Conservation (phyloP, 2,797 vertebrate species). For the Coregonus sp. region DNA sequence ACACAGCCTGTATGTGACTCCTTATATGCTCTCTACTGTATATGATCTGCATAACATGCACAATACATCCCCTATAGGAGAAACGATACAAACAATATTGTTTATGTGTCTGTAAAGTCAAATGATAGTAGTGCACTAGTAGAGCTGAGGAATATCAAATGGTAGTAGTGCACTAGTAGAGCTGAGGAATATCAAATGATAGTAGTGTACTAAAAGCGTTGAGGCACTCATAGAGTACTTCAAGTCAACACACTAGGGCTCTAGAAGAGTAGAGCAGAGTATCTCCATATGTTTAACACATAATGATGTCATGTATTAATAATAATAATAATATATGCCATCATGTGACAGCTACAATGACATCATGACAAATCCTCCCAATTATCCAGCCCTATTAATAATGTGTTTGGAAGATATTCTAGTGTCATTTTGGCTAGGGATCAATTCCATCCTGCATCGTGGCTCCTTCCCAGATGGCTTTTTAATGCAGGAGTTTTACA, state of each 20-base stretch:
- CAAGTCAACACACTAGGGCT: constrained; percentile 31
- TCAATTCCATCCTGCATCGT: constrained; percentile 24
- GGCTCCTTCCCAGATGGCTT: constrained; percentile 32
- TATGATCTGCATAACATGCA: constrained; percentile 21
- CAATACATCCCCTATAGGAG: constrained; percentile 10
- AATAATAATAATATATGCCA: neutral
- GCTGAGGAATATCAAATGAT: constrained; percentile 7
- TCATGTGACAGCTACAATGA: neutral
- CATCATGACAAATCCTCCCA: constrained; percentile 26
- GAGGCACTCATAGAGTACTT: constrained; percentile 23
- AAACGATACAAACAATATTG: neutral
- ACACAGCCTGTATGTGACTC: constrained; percentile 10
- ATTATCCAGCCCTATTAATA: constrained; percentile 24
- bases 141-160: constrained; percentile 22
- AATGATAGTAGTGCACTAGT: constrained; percentile 31
- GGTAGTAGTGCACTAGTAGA: no score
- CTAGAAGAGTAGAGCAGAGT: constrained; percentile 20
- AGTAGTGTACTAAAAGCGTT: constrained; percentile 38
- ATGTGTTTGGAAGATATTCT: constrained; percentile 24
- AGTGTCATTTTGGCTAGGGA: constrained; percentile 18
- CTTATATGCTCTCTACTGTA: constrained; percentile 17
- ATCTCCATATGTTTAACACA: constrained; percentile 30
- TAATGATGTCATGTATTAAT: constrained; percentile 31
- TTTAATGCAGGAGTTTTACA: constrained; percentile 32
- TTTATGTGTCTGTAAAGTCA: neutral